phyloP scores from a whole-genome alignment of 2,888 invertebrate genomes.

The Tipula confusa region DNA sequence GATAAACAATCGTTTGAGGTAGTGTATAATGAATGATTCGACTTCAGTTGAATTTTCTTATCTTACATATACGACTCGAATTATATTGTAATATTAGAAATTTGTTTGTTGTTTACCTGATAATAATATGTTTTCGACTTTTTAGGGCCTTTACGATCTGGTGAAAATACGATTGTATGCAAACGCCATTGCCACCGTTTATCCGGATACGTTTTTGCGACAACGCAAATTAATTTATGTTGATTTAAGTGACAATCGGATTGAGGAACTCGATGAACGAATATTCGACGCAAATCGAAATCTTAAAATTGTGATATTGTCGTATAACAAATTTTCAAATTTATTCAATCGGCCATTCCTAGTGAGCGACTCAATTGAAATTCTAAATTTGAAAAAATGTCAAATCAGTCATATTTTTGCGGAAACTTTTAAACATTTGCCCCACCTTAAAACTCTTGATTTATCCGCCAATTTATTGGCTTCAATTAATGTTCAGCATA shows the following conservation, averaged over 20 bases:
- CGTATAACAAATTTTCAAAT: constrained; percentile 58
- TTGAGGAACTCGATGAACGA: constrained; percentile 53
- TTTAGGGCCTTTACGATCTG: constrained; percentile 42
- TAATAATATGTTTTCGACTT: constrained; percentile 26
- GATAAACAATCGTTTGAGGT: constrained; percentile 6
- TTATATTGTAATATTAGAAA: too few relatives aligned
- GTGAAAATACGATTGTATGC: constrained; percentile 48
- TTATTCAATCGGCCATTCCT: constrained; percentile 55
- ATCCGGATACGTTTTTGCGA: constrained; percentile 57
- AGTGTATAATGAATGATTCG: not conserved
- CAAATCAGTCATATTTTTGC: constrained; percentile 55
- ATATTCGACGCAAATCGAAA: constrained; percentile 56
- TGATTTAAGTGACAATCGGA: constrained; percentile 59
- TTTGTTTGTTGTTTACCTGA: constrained; percentile 3
- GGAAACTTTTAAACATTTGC: constrained; percentile 53
- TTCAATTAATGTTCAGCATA: constrained; percentile 51
- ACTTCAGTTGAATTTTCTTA: not conserved
- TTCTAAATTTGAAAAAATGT: constrained; percentile 57
- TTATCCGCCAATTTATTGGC: constrained; percentile 59
- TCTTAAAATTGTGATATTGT: constrained; percentile 56
- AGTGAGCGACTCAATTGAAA: constrained; percentile 54
- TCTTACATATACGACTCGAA: not conserved
- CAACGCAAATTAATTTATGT: constrained; percentile 53
- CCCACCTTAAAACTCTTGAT: constrained; percentile 56
- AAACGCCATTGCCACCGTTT: constrained; percentile 60